Evolutionary conservation across 2,113 vertebrate species (phyloP), one percentile per base, ranked within the genome.

Genomic region (Epinephelus fuscoguttatus): DNA sequence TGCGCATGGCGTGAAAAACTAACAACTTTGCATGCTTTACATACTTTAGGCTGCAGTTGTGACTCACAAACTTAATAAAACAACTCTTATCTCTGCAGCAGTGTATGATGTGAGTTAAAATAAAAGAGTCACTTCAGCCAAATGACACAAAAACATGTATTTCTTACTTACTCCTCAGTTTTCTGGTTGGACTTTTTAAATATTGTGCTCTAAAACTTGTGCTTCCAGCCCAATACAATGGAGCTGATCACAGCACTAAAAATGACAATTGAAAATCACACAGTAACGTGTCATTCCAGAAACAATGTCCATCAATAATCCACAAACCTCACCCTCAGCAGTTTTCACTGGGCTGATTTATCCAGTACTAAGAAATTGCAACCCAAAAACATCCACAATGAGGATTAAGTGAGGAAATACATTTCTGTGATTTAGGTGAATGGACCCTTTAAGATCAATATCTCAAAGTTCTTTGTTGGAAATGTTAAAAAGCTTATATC

Each of bases 401-500:
- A 53, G 15, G 47, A 30, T 69, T 67, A 49, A 27, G 47, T 21
- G 33, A 37, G 15, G 21, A 21, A n/a, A 45, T 19, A 13, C 0
- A 6, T 23, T 49, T 59, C 4, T 45, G 56, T 37, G 19, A 33
- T 53, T 52, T 25, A 55, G 73, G 10, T 23, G 14, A 74, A 74
- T 18, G 13, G 6, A 27, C 27, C 15, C 6, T 82, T 55, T 63
- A 25, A 37, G 6, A 42, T 37, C 4, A 17, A 0, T 15, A 47
- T 37, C 2, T 6, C 15, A 50, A 17, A 50, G 49, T 17, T 17
- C 25, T 15, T 3, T 10, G 67, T 8, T n/a, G 2, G 45, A 73
- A 25, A 57, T 1, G 12, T 25, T 15, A 27, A 55, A 78, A 67
- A 10, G 27, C 1, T 61, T 0, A 3, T 63, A 81, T 37, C 97